Evolutionary conservation across 2,888 invertebrate genomes (phyloP).

Genomic region (Cheilosia vernalis): DNA sequence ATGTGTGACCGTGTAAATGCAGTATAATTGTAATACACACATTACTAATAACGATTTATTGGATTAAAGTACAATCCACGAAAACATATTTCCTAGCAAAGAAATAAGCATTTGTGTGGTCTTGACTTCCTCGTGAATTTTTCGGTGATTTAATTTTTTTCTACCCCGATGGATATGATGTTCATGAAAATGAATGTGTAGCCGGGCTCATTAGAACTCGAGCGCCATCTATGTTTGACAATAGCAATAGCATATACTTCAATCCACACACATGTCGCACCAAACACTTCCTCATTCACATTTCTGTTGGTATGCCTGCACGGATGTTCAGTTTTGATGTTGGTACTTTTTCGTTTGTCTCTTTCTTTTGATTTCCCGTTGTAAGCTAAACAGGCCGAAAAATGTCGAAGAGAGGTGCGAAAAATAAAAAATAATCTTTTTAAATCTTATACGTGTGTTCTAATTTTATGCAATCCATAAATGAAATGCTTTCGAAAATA

Average conservation of each 20-base stretch:
- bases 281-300: not conserved
- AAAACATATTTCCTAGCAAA: too few species aligned
- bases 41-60: too few species aligned
- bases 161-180: too few species aligned
- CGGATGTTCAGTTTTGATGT: constrained; percentile 67
- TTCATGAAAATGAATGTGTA: too few species aligned
- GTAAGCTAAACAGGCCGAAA: constrained; percentile 84
- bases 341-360: constrained; percentile 67
- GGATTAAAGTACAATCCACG: too few species aligned
- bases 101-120: too few species aligned
- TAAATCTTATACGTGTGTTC: constrained; percentile 75
- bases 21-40: too few species aligned
- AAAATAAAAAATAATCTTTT: constrained; percentile 82
- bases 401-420: constrained; percentile 89
- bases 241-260: not conserved
- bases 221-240: constrained; percentile 42
- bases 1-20: too few species aligned
- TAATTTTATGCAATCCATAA: constrained; percentile 41
- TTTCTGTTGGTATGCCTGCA: constrained; percentile 44
- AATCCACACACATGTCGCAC: not conserved
- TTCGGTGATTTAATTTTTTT: too few species aligned
- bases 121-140: too few species aligned
- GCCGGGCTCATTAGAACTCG: too few species aligned
- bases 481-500: not conserved
- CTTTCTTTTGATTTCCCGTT: constrained; percentile 82